Evolutionary conservation across 1,140 invertebrate species (phyloP).

Genomic region (Babylonia areolata): DNA sequence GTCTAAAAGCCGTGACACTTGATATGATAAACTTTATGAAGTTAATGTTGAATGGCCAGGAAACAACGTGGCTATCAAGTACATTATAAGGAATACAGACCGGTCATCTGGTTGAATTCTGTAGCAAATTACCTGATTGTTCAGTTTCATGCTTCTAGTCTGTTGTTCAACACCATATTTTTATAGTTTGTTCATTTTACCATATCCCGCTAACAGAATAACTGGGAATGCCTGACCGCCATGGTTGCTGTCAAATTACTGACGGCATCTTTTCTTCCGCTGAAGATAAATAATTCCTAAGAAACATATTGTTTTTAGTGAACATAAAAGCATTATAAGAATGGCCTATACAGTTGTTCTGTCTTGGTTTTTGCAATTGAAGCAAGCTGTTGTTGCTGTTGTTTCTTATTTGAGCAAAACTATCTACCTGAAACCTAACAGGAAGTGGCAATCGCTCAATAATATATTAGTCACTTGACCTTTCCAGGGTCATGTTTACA

Average conservation of each 20-base stretch:
- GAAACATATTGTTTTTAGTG: conserved; percentile 20
- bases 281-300: conserved; percentile 24
- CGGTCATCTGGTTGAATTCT: no score
- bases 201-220: background rate
- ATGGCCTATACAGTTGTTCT: no score
- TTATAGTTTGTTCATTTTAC: background rate
- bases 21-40: no score
- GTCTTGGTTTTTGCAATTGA: background rate
- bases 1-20: no score
- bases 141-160: conserved; percentile 35
- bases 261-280: conserved; percentile 29
- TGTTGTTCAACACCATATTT: background rate
- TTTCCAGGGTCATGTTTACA: conserved; percentile 29
- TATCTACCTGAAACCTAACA: conserved; percentile 6
- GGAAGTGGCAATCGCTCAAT: background rate
- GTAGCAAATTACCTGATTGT: conserved; percentile 33
- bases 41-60: no score
- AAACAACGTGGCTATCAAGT: no score
- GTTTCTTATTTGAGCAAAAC: no score
- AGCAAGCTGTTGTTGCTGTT: no score
- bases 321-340: no score
- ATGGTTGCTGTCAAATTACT: conserved; percentile 32
- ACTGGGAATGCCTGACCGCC: background rate
- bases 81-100: no score
- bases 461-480: background rate